Conservation (phyloP, 2,888 invertebrate genomes). For the Meganola albula region DNA sequence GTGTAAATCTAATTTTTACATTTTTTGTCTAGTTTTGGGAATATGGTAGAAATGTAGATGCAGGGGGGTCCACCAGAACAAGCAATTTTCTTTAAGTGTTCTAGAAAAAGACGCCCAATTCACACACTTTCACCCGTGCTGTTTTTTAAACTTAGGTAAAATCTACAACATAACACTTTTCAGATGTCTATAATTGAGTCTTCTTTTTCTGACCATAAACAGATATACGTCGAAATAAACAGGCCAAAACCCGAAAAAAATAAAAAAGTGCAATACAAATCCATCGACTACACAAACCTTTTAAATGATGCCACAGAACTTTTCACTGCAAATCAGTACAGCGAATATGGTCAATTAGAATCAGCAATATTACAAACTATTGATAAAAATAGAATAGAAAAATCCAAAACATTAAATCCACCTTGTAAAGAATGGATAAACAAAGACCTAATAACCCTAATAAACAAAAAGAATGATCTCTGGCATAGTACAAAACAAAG, state of each 20-base stretch:
- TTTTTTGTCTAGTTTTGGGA: too few species aligned
- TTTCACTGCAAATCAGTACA: too few species aligned
- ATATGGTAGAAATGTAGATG: too few species aligned
- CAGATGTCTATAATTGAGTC: conserved; percentile 6
- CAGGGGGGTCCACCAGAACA: too few species aligned
- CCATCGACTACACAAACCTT: conserved; percentile 1
- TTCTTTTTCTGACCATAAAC: conserved; percentile 5
- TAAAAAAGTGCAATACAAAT: neutral
- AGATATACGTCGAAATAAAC: conserved; percentile 3
- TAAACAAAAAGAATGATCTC: conserved; percentile 1
- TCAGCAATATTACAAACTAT: too few species aligned
- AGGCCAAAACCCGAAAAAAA: neutral
- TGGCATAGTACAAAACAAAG: conserved; percentile 1
- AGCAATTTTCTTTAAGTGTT: too few species aligned
- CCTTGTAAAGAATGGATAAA: conserved; percentile 4
- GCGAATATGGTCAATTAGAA: too few species aligned
- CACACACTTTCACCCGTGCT: too few species aligned
- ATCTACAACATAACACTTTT: conserved; percentile 2
- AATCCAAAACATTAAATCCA: conserved; percentile 1
- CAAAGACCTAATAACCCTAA: neutral
- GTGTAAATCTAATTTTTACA: too few species aligned
- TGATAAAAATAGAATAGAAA: too few species aligned
- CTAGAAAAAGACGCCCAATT: too few species aligned
- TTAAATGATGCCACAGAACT: neutral
- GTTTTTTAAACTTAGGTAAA: too few species aligned